Conservation (phyloP, 2,113 vertebrate species). For the Burhinus oedicnemus region DNA sequence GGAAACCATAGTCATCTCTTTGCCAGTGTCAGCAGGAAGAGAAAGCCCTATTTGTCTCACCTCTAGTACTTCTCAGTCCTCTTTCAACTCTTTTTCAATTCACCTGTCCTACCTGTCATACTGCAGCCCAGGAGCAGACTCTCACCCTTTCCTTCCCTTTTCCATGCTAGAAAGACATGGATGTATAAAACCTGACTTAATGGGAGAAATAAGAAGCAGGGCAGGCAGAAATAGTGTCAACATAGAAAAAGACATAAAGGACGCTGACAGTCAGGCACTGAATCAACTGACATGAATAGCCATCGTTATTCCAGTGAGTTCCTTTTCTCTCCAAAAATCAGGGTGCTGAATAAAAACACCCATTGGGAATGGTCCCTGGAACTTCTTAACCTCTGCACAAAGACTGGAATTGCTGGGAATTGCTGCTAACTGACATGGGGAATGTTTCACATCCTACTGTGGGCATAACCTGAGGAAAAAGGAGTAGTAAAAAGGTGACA, state of each 20-base stretch:
- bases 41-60: neutral
- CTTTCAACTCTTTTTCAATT: neutral
- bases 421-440: accelerated
- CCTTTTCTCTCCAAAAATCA: neutral
- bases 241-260: neutral
- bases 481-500: neutral
- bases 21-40: neutral
- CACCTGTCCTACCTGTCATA: neutral
- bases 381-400: neutral
- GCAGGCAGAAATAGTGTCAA: neutral
- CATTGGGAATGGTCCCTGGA: neutral
- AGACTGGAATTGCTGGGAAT: neutral
- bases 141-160: neutral
- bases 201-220: neutral
- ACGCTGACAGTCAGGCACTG: neutral
- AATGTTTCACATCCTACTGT: accelerated
- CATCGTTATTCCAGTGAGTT: neutral
- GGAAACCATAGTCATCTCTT: neutral
- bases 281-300: neutral
- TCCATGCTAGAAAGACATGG: neutral
- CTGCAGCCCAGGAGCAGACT: neutral
- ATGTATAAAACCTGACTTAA: neutral
- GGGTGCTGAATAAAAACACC: neutral
- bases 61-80: neutral
- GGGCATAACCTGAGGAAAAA: neutral